Base-by-base conservation (phyloP, 2,888 invertebrate genomes). In the Xestobium rufovillosum region DNA sequence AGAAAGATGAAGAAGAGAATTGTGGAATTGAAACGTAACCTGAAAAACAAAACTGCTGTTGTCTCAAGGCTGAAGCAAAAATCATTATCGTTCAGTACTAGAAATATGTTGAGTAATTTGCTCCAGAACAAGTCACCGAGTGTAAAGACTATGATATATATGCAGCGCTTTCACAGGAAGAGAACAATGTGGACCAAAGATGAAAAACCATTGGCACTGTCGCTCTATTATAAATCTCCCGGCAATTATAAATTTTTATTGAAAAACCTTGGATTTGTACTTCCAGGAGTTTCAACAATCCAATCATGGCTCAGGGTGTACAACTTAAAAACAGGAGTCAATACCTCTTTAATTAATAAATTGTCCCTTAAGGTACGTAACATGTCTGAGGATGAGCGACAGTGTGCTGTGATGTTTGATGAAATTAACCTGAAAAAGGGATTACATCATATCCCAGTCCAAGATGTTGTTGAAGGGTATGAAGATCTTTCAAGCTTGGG, bases 241-340 rank as follows among this genome's bases (percentile, higher is more conserved):
- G 33, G 33, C 9, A 28, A 4, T 12, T 33, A 33, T 14, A 33
- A 33, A 12, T 17, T 33, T 28, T 9, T 33, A 19, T 14, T 17
- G 11, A 10, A 28, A 25, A 33, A 33, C 6, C 12, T 33, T 4
- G 19, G 19, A 31, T 31, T 31, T 31, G n/a, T n/a, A 19, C 23
- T 19, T 19, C 23, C 23, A 6, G 23, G 23, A 19, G n/a, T 19
- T 19, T 19, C 43, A 33, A 42, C 51, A 14, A 43, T 56, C 14
- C 41, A 42, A 13, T 30, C 19, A 25, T 57, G 53, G 56, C 35
- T 56, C 4, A 49, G 50, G 28, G 41, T 50, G 26, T 30, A 41
- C 14, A 34, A 51, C 33, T 40, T 54, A 33, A 34, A 30, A 26
- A 37, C 23, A 6, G 23, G 23, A 19, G n/a, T n/a, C 23, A 19